Evolutionary conservation across 2,888 invertebrate genomes (phyloP).

Genomic region (Drosophila ezoana): DNA sequence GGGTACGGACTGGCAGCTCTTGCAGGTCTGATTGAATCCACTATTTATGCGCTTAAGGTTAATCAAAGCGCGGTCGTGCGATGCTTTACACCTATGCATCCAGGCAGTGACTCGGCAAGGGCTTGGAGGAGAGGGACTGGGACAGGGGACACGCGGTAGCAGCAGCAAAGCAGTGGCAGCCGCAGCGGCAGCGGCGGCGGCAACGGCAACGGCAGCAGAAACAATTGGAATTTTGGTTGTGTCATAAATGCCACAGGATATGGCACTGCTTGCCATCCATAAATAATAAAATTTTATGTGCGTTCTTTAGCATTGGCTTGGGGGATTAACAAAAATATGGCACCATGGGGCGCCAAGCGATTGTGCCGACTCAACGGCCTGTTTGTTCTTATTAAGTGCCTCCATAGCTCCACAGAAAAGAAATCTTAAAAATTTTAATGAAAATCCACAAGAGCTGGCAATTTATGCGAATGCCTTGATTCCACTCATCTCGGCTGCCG

Average conservation of each 20-base stretch:
- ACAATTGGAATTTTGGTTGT: constrained; percentile 78
- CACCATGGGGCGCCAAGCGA: constrained; percentile 79
- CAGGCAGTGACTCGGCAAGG: constrained; percentile 24
- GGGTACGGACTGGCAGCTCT: constrained; percentile 59
- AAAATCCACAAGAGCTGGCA: constrained; percentile 66
- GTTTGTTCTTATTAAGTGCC: constrained; percentile 75
- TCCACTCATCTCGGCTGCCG: constrained; percentile 6
- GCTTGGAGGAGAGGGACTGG: constrained; percentile 6
- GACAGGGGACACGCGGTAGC: constrained; percentile 12
- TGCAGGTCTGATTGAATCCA: constrained; percentile 80
- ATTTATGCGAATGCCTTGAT: constrained; percentile 59
- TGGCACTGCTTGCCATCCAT: constrained; percentile 74
- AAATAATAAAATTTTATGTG: constrained; percentile 80
- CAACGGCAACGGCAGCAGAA: constrained; percentile 56
- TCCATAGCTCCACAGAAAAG: constrained; percentile 23
- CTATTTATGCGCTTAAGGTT: constrained; percentile 82
- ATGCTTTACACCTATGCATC: constrained; percentile 71
- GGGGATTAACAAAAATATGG: constrained; percentile 73
- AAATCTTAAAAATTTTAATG: constrained; percentile 75
- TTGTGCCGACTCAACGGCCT: constrained; percentile 81
- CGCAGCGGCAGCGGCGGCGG: constrained; percentile 10
- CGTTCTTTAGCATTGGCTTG: constrained; percentile 66
- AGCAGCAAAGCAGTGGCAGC: constrained; percentile 28
- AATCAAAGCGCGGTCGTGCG: constrained; percentile 79
- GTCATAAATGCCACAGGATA: constrained; percentile 81